phyloP scores from a whole-genome alignment of 1,140 invertebrate species.

The Pectinophora gossypiella region DNA sequence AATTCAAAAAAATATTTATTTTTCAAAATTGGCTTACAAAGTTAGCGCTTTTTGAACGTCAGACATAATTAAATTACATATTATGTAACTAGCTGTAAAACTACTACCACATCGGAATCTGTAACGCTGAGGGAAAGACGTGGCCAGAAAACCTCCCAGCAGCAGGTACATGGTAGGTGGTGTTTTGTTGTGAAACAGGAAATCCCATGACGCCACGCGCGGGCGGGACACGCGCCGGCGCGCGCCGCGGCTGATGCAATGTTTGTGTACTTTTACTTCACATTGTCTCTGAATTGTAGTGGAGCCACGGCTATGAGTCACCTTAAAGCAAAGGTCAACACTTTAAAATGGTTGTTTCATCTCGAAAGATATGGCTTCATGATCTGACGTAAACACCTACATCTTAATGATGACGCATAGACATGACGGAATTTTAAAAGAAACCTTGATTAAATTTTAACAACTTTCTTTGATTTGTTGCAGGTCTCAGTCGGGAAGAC shows the following conservation, averaged over 20 bases:
- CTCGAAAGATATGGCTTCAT: not conserved
- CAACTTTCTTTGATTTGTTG: slow-evolving; percentile 19
- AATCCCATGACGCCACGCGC: not conserved
- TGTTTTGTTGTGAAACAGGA: too few species aligned
- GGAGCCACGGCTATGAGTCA: not conserved
- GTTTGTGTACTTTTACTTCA: not conserved
- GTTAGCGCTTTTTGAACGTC: too few species aligned
- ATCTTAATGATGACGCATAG: not conserved
- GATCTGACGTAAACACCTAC: not conserved
- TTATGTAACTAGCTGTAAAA: too few species aligned
- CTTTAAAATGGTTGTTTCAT: not conserved
- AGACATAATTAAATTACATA: too few species aligned
- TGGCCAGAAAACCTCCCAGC: too few species aligned
- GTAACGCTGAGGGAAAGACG: too few species aligned
- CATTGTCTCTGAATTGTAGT: not conserved
- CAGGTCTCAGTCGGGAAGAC: slow-evolving; percentile 49
- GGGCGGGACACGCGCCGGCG: not conserved
- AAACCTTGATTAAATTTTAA: too few species aligned
- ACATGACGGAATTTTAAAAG: not conserved
- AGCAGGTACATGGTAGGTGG: too few species aligned
- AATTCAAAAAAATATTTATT: too few species aligned
- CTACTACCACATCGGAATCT: too few species aligned
- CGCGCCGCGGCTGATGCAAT: not conserved
- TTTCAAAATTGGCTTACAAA: too few species aligned
- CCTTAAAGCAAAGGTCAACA: not conserved